A percentile compares a stretch with the other conserved stretches of the same genome.
These are phyloP conservation scores for Danio kyathit DNA, from an alignment of 2,797 vertebrate genomes.

Conservation along the genomic window DNA sequence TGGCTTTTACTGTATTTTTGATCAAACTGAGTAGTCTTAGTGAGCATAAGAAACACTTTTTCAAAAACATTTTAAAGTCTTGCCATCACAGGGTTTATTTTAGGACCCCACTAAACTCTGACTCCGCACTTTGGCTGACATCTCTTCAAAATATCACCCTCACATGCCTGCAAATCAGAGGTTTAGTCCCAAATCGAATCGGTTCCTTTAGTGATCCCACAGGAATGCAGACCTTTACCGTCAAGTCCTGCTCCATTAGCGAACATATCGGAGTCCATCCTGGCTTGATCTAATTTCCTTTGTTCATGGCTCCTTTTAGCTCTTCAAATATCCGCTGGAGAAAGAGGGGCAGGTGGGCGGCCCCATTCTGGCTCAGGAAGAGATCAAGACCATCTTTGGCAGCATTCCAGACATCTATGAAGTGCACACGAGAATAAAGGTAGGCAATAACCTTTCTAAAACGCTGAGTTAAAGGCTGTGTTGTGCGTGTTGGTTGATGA, in stretches of 20 bases:
- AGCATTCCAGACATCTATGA: constrained; percentile 98
- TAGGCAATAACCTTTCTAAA: constrained; percentile 63
- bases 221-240: background rate
- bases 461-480: constrained; percentile 2
- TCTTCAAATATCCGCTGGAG: constrained; percentile 94
- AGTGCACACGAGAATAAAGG: constrained; percentile 96
- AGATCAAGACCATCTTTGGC: constrained; percentile 98
- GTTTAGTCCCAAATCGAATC: constrained; percentile 26
- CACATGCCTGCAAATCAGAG: constrained; percentile 16
- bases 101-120: background rate
- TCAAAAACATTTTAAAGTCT: background rate
- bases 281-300: background rate
- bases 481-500: constrained; percentile 34
- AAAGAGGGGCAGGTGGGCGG: constrained; percentile 96
- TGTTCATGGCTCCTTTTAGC: constrained; percentile 70
- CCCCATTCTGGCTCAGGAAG: constrained; percentile 94
- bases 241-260: background rate
- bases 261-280: background rate
- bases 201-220: background rate
- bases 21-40: background rate
- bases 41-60: background rate
- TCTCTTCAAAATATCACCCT: constrained; percentile 9
- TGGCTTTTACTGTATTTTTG: background rate
- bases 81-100: constrained; percentile 5
- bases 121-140: background rate